phyloP scores from a whole-genome alignment of 2,113 vertebrate genomes.

The Garra rufa region DNA sequence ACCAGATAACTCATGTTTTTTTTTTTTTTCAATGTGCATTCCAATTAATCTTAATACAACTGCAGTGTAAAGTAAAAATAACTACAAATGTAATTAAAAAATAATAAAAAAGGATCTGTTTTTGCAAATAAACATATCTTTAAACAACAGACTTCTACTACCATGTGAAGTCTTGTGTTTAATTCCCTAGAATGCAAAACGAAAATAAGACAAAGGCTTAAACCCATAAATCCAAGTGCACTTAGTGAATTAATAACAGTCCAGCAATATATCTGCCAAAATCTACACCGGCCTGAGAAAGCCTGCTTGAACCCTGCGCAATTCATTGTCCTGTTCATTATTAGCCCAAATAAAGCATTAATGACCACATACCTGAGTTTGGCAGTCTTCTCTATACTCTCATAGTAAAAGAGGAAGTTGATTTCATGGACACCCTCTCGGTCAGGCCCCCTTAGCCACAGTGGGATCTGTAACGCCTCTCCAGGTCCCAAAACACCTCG shows the following conservation, averaged over 20 bases:
- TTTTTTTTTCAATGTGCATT: too few species aligned
- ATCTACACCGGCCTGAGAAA: not conserved
- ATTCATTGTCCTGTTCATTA: not conserved
- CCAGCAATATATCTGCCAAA: not conserved
- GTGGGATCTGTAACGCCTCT: conserved; percentile 88
- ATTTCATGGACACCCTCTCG: conserved; percentile 98
- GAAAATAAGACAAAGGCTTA: not conserved
- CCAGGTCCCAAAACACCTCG: conserved; percentile 85
- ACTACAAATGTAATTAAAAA: too few species aligned
- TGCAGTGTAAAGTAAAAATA: too few species aligned
- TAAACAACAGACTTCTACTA: not conserved
- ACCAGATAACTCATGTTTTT: too few species aligned
- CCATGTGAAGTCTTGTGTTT: not conserved
- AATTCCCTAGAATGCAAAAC: not conserved
- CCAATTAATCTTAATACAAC: too few species aligned
- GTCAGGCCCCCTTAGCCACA: conserved; percentile 96
- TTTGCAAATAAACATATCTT: not conserved
- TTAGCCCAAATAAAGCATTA: not conserved
- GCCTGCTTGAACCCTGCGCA: not conserved
- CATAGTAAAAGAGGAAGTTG: conserved; percentile 97
- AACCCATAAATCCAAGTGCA: not conserved
- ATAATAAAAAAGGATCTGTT: too few species aligned
- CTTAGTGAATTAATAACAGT: not conserved
- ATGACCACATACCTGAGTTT: conserved; percentile 82
- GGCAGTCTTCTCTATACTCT: conserved; percentile 85